phyloP scores from a whole-genome alignment of 2,797 vertebrate genomes.

The Acanthurus lineatus region DNA sequence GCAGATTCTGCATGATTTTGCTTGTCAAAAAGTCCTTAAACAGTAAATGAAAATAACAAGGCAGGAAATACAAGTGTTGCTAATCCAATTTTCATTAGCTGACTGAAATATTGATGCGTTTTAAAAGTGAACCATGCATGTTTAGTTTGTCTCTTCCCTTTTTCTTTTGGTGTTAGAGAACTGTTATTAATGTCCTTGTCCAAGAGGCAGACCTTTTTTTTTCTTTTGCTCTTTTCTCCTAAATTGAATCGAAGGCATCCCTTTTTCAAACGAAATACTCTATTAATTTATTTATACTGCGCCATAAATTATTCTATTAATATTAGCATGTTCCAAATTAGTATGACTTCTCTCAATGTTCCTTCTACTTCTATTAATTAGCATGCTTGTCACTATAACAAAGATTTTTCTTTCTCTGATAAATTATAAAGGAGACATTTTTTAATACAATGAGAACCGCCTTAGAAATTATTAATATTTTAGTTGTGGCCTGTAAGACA shows the following conservation, averaged over 20 bases:
- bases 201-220: constrained; percentile 69
- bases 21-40: constrained; percentile 67
- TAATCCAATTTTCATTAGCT: constrained; percentile 81
- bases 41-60: constrained; percentile 75
- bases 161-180: constrained; percentile 73
- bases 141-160: constrained; percentile 76
- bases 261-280: constrained; percentile 87
- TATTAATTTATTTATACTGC: constrained; percentile 89
- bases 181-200: constrained; percentile 84
- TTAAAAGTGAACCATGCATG: constrained; percentile 80
- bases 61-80: constrained; percentile 75
- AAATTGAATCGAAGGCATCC: constrained; percentile 86
- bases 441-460: constrained; percentile 86
- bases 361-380: constrained; percentile 87
- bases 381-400: constrained; percentile 88
- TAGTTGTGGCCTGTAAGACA: constrained; percentile 80
- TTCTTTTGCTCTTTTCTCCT: constrained; percentile 68
- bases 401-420: constrained; percentile 89
- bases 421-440: constrained; percentile 89
- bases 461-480: constrained; percentile 86
- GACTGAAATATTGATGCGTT: constrained; percentile 83
- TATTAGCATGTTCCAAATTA: constrained; percentile 89
- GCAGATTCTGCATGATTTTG: constrained; percentile 69
- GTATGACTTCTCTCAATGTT: constrained; percentile 83
- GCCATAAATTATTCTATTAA: constrained; percentile 91